Conservation (phyloP, 2,888 invertebrate species). For the Lampropteryx suffumata region DNA sequence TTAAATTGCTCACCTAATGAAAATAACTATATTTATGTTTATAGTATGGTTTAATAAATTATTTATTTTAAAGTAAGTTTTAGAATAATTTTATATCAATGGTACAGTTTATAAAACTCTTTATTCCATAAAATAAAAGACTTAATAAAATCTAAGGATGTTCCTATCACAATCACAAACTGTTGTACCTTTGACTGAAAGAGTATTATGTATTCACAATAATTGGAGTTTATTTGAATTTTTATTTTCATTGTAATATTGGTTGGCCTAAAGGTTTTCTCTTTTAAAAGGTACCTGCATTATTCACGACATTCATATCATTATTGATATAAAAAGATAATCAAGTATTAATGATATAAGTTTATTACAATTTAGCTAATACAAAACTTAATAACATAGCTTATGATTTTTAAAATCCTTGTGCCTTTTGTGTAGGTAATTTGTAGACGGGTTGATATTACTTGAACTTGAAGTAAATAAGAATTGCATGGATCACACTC, state of each 20-base stretch:
- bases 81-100: slow-evolving; percentile 29
- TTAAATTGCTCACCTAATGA: slow-evolving; percentile 17
- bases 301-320: slow-evolving; percentile 11
- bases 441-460: slow-evolving; percentile 15
- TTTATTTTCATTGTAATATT: background rate
- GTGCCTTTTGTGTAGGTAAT: slow-evolving; percentile 39
- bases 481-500: slow-evolving; percentile 5
- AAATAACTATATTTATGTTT: slow-evolving; percentile 11
- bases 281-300: slow-evolving; percentile 3
- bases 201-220: background rate
- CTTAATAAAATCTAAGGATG: slow-evolving; percentile 14
- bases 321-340: background rate
- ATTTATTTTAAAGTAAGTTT: slow-evolving; percentile 35
- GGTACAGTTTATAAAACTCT: slow-evolving; percentile 28
- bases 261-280: slow-evolving; percentile 10
- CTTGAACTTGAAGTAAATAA: slow-evolving; percentile 1
- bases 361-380: slow-evolving; percentile 1
- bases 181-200: background rate
- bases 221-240: background rate
- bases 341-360: slow-evolving; percentile 2
- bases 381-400: background rate
- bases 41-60: slow-evolving; percentile 23
- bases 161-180: slow-evolving; percentile 18
- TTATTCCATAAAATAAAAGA: slow-evolving; percentile 24
- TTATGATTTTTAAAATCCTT: slow-evolving; percentile 31